phyloP scores from a whole-genome alignment of 2,797 vertebrate species.

The Pseudochromis fuscus region DNA sequence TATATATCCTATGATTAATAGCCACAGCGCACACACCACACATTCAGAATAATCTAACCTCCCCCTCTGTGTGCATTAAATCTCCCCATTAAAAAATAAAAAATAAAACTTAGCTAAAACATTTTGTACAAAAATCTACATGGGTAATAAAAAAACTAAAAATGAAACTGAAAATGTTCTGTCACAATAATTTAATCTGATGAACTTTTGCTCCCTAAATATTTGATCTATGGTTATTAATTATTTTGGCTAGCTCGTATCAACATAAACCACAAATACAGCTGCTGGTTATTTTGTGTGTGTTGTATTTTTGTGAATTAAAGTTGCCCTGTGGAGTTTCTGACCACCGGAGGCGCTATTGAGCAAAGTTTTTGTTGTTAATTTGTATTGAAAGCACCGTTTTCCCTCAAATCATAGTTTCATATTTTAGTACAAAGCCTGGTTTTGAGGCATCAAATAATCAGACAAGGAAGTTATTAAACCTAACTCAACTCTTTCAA shows the following conservation, averaged over 20 bases:
- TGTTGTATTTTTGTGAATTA: background rate
- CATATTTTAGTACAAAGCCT: too few species aligned
- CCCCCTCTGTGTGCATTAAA: slow-evolving; percentile 43
- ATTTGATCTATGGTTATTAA: background rate
- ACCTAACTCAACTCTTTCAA: too few species aligned
- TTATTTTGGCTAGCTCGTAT: background rate
- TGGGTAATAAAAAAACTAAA: slow-evolving; percentile 9
- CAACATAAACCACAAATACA: slow-evolving; percentile 19
- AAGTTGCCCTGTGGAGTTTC: background rate
- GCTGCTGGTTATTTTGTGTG: background rate
- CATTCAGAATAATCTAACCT: slow-evolving; percentile 81
- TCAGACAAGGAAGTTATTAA: too few species aligned
- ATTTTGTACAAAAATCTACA: slow-evolving; percentile 74
- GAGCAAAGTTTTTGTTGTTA: too few species aligned
- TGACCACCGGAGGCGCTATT: background rate
- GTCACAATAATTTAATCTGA: slow-evolving; percentile 45
- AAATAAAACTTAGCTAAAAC: slow-evolving; percentile 58
- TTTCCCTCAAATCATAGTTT: too few species aligned
- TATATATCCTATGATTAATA: slow-evolving; percentile 87
- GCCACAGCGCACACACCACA: slow-evolving; percentile 66
- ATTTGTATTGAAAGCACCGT: too few species aligned
- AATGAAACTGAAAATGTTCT: background rate
- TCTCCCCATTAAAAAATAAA: slow-evolving; percentile 11
- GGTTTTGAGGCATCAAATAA: too few species aligned
- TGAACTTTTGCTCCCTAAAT: slow-evolving; percentile 22